Evolutionary conservation across 2,797 vertebrate genomes (phyloP), one percentile per base, ranked within the genome.

Genomic region (Pteronotus mesoamericanus): DNA sequence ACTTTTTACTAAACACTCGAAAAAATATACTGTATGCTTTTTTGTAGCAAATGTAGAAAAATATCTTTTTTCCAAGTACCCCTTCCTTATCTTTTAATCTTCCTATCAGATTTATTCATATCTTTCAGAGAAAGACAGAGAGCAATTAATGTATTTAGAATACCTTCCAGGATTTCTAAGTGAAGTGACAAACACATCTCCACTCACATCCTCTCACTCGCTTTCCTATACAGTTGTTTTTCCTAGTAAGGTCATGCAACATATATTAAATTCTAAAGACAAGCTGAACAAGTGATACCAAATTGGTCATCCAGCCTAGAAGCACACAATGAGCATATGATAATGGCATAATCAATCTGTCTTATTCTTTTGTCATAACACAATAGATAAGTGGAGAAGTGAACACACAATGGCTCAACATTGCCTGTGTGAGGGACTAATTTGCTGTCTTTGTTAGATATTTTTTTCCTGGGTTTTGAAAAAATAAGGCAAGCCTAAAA

Each of bases 361-460:
- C 61, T 86, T 95, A 51, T 88, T 34, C 42, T 94, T 96, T 71
- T 79, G 21, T 93, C 42, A 29, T 79, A 55, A 21, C 26, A 39
- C 12, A 83, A 75, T n/a, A 83, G 51, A 29, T 51, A 72, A 83
- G 32, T n/a, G 69, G 77, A 96, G 87, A 46, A 88, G 37, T 74
- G 72, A 90, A 21, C n/a, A 69, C 26, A 75, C 16, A 75, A 71
- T 53, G n/a, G 32, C 24, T 96, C 78, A 92, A 39, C 24, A 46
- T 24, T 51, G n/a, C n/a, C 71, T 77, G 15, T 90, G 19, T 32
- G 57, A 95, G n/a, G 11, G 39, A 61, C 64, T 66, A 26, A 86
- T 94, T 85, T 86, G 44, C 74, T 94, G 10, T 34, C 19, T 94
- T 61, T 87, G n/a, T 72, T 71, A 85, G 19, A 32, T 95, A 29